A percentile compares a stretch with the other conserved stretches of the same genome.
These are phyloP conservation scores for Adrianichthys oophorus DNA, from an alignment of 2,797 vertebrate species.

Conservation along the genomic window DNA sequence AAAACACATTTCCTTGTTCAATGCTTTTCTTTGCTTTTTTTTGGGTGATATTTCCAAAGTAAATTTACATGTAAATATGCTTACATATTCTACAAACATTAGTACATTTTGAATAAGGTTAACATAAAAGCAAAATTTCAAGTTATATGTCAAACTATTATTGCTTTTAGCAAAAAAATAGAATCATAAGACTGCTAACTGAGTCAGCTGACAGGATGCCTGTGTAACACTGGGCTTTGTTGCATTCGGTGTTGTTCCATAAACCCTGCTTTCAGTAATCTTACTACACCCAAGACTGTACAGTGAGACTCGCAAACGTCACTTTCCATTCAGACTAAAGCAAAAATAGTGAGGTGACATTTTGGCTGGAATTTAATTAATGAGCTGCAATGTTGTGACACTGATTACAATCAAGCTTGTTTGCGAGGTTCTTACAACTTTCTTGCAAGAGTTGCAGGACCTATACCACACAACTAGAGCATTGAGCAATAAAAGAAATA, in stretches of 20 bases:
- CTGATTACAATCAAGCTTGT: not conserved
- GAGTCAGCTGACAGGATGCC: slow-evolving; percentile 65
- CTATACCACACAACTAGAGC: too few relatives aligned
- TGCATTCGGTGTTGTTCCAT: slow-evolving; percentile 9
- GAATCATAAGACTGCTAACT: slow-evolving; percentile 64
- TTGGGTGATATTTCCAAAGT: too few relatives aligned
- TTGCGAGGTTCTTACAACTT: not conserved
- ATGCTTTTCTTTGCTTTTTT: too few relatives aligned
- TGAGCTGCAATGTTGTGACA: not conserved
- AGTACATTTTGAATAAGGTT: too few relatives aligned
- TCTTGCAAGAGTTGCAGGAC: too few relatives aligned
- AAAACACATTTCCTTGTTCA: too few relatives aligned
- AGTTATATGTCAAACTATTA: not conserved
- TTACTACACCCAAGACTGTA: slow-evolving; percentile 4
- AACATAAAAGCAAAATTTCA: too few relatives aligned
- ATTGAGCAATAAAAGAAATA: too few relatives aligned
- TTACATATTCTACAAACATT: too few relatives aligned
- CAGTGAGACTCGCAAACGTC: slow-evolving; percentile 1
- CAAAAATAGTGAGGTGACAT: slow-evolving; percentile 2
- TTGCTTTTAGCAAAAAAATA: not conserved
- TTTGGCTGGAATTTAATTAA: not conserved
- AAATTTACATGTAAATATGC: too few relatives aligned
- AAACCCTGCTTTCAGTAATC: slow-evolving; percentile 21
- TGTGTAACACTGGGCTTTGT: slow-evolving; percentile 26
- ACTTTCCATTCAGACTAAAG: not conserved